A percentile compares a stretch with the other conserved stretches of the same genome.
Conservation (phyloP, 64 coral and sea anemone species). For the Montipora efflorescens region DNA sequence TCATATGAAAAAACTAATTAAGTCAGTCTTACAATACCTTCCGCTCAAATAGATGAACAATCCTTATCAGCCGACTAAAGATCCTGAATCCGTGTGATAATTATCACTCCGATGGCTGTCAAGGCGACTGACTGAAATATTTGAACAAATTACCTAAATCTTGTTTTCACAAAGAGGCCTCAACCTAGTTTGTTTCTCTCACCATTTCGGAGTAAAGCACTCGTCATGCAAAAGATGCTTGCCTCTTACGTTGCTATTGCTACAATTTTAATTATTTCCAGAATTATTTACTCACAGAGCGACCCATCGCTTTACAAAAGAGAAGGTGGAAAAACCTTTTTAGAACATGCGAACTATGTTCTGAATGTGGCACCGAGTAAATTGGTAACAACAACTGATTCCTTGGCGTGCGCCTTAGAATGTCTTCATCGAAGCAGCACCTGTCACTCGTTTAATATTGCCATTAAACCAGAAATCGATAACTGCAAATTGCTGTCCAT, state of each 20-base stretch:
- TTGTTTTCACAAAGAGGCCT: no score
- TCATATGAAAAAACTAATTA: no score
- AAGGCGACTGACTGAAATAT: no score
- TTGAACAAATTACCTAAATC: no score
- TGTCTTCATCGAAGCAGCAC: not conserved
- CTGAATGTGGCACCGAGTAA: not conserved
- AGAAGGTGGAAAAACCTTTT: not conserved
- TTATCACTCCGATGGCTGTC: no score
- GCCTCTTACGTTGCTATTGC: not conserved
- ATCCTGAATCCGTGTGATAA: no score
- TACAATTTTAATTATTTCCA: not conserved
- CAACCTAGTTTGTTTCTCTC: no score
- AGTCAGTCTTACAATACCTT: no score
- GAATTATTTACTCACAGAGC: not conserved
- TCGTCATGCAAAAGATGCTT: no score
- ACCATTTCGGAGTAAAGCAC: no score
- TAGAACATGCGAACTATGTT: not conserved
- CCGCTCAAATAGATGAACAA: no score
- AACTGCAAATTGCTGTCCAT: not conserved
- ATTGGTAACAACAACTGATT: not conserved
- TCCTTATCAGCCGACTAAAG: no score
- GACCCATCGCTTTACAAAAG: not conserved
- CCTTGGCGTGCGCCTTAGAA: not conserved
- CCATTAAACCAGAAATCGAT: not conserved
- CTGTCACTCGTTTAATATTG: slow-evolving; percentile 7